Base-by-base conservation (phyloP, 2,797 vertebrate species). In the Enteromius treurensis region DNA sequence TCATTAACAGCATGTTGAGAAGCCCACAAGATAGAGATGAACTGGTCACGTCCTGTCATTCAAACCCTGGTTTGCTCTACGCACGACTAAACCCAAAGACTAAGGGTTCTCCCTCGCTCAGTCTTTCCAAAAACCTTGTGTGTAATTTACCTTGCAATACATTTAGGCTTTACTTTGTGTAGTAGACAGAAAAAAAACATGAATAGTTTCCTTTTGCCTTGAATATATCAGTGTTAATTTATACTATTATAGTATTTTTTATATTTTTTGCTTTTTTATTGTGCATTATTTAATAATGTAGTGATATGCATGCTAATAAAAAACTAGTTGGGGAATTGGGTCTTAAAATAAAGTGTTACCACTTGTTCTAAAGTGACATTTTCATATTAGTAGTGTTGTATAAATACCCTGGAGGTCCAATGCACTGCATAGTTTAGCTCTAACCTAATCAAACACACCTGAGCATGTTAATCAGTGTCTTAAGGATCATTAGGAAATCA, bases 1-100 rank as follows among this genome's bases (percentile, higher is more conserved):
- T 79, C 80, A 73, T 82, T 65, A 77, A 78, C 51, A 49, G 21
- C 62, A 49, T 29, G 53, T 70, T 77, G 51, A 42, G 40, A 75
- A 83, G 65, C 17, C 64, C 75, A 70, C 29, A 29, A 69, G 77
- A 68, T 40, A 68, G 37, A 71, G 75, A 70, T 78, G 82, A 78
- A 58, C 67, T 15, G 75, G 53, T 78, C 42, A 14, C 1, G n/a
- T 71, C 67, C n/a, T 70, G 81, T 76, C 71, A 45, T 82, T 68
- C 34, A 82, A 76, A 32, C 32, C 62, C 34, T 82, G 34, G 13
- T 55, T 23, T 55, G 60, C 26, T 17, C 49, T 64, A 51, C 1
- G 8, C 71, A 26, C 58, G 73, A 29, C 64, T 82, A 13, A 67
- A 78, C 77, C 19, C 23, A 47, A 67, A 67, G 77, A 49, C 42